phyloP scores from a whole-genome alignment of 2,113 vertebrate genomes.

The Etheostoma cragini region DNA sequence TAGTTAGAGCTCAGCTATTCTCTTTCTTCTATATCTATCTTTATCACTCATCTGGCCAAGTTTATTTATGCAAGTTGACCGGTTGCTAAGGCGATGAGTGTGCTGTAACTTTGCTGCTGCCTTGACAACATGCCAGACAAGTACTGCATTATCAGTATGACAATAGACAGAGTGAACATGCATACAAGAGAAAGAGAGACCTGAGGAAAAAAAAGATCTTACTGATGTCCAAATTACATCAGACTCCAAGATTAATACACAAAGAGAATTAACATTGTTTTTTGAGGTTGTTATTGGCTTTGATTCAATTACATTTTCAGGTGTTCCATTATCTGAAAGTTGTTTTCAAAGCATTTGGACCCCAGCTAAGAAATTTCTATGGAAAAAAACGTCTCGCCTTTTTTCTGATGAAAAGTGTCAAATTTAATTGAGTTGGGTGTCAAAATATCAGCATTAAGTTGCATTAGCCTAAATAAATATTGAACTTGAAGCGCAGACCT shows the following conservation, averaged over 20 bases:
- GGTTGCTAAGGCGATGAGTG: constrained; percentile 77
- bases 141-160: constrained; percentile 51
- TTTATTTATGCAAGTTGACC: constrained; percentile 67
- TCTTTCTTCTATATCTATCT: constrained; percentile 14
- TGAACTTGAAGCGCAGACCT: background rate
- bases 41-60: constrained; percentile 43
- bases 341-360: constrained; percentile 12
- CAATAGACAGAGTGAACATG: constrained; percentile 31
- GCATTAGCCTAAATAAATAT: background rate
- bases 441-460: background rate
- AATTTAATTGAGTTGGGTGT: background rate
- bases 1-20: constrained; percentile 14
- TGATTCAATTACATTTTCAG: background rate
- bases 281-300: constrained; percentile 4
- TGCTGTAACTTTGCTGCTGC: constrained; percentile 69
- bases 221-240: constrained; percentile 22
- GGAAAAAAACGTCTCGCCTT: background rate
- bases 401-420: constrained; percentile 7
- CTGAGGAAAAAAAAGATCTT: background rate
- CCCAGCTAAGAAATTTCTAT: background rate
- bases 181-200: background rate
- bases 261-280: constrained; percentile 2
- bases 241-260: background rate
- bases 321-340: background rate
- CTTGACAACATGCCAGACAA: constrained; percentile 74